Evolutionary conservation across 37 sponge, comb jelly and placozoan genomes (phyloP), one percentile per base, ranked within the genome.

Genomic region (Cliona cf. orientalis): DNA sequence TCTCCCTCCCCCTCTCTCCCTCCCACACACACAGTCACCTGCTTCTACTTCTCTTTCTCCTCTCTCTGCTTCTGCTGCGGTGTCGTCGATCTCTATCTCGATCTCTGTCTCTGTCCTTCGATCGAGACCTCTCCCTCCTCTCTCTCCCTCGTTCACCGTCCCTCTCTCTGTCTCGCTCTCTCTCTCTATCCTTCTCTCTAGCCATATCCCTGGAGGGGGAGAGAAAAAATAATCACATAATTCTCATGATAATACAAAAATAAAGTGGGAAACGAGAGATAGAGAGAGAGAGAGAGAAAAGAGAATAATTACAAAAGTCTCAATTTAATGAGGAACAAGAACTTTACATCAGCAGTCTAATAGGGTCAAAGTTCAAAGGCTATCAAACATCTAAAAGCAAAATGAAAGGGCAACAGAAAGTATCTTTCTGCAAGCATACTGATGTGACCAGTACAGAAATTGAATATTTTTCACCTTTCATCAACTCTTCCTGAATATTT

Each of bases 401-500:
- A n/a, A n/a, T n/a, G n/a, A n/a, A n/a, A n/a, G n/a, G n/a, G n/a
- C n/a, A n/a, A n/a, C n/a, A n/a, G n/a, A n/a, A n/a, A 41, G 61
- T 29, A 34, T 76, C 62, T 44, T 43, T 9, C 35, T 74, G 43
- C 37, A 59, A 37, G 22, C 77, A n/a, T n/a, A n/a, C n/a, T n/a
- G n/a, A n/a, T n/a, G n/a, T n/a, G n/a, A 49, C 55, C 55, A 49
- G 17, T 49, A 49, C 14, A 11, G 17, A 49, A 19, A 19, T 17
- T 17, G 55, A 17, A 49, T 49, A n/a, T n/a, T n/a, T n/a, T n/a
- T n/a, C 57, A 89, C 90, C 92, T 72, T 33, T 93, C 91, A 84
- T 98, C 99, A n/a, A 91, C 99, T 72, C 99, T 73, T 43, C 99
- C 99, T 14, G 99, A 98, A 59, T 95, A 90, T 46, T 91, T 98